Percentiles rank a stretch among this genome's conserved stretches.
phyloP scores from a whole-genome alignment of 2,888 invertebrate species.

The Elysia crispata region DNA sequence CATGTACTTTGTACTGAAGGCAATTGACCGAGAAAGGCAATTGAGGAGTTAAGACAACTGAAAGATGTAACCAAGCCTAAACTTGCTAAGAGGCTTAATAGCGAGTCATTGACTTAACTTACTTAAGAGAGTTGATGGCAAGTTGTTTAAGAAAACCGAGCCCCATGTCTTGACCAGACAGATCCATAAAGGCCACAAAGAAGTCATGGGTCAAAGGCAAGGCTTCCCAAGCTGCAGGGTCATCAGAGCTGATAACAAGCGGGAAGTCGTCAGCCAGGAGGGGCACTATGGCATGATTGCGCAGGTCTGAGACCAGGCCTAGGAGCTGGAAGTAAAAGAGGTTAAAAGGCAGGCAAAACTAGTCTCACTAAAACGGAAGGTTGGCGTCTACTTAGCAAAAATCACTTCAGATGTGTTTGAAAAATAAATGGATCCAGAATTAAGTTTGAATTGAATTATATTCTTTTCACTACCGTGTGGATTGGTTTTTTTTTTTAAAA shows the following conservation, averaged over 20 bases:
- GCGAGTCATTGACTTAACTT: conserved; percentile 55
- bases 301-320: conserved; percentile 66
- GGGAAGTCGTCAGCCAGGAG: conserved; percentile 65
- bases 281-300: conserved; percentile 70
- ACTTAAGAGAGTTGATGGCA: conserved; percentile 71
- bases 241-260: conserved; percentile 71
- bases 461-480: too few relatives aligned
- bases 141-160: conserved; percentile 70
- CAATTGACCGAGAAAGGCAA: too few relatives aligned
- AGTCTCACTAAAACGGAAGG: too few relatives aligned
- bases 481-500: too few relatives aligned
- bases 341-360: not conserved
- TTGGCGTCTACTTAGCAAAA: too few relatives aligned
- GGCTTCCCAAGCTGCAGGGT: conserved; percentile 70
- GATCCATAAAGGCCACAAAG: conserved; percentile 72
- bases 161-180: conserved; percentile 65
- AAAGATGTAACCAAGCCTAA: too few relatives aligned
- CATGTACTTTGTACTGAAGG: too few relatives aligned
- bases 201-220: conserved; percentile 71
- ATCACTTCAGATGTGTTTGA: too few relatives aligned
- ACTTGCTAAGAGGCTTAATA: too few relatives aligned
- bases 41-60: too few relatives aligned
- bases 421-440: too few relatives aligned
- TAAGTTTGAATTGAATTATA: too few relatives aligned
- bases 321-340: conserved; percentile 61